phyloP scores from a whole-genome alignment of 92 coral and sea anemone genomes.

The Porites evermanni region DNA sequence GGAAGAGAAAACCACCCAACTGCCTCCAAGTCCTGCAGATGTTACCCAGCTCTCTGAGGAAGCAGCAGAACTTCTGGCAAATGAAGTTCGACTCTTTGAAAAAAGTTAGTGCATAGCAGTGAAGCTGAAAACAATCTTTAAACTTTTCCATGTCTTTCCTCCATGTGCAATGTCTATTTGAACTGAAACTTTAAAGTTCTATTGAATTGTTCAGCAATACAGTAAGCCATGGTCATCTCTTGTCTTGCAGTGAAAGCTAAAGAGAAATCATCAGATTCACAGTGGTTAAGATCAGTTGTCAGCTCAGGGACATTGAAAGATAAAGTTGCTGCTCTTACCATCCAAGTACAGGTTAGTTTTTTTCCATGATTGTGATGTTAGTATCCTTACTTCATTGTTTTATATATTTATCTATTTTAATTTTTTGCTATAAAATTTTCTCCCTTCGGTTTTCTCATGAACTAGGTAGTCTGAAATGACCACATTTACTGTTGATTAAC shows the following conservation, averaged over 20 bases:
- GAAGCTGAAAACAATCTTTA: too few relatives aligned
- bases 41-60: slow-evolving; percentile 61
- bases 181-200: too few relatives aligned
- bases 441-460: too few relatives aligned
- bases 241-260: slow-evolving; percentile 70
- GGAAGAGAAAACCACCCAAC: slow-evolving; percentile 1
- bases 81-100: slow-evolving; percentile 77
- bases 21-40: slow-evolving; percentile 16
- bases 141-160: too few relatives aligned
- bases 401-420: neutral
- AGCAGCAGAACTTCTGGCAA: slow-evolving; percentile 79
- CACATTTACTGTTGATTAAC: too few relatives aligned
- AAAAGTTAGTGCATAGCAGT: slow-evolving; percentile 57
- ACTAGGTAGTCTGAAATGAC: too few relatives aligned
- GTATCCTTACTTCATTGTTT: neutral
- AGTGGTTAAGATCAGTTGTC: slow-evolving; percentile 91
- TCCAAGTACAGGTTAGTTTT: slow-evolving; percentile 87
- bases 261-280: slow-evolving; percentile 82
- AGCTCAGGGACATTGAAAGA: slow-evolving; percentile 95
- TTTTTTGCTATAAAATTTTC: too few relatives aligned
- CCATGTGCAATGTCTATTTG: too few relatives aligned
- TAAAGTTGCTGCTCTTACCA: slow-evolving; percentile 91
- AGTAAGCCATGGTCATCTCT: neutral
- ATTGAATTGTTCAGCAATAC: neutral
- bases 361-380: too few relatives aligned